Conservation (phyloP, 2,888 invertebrate species). For the Drosophila mayaguana region DNA sequence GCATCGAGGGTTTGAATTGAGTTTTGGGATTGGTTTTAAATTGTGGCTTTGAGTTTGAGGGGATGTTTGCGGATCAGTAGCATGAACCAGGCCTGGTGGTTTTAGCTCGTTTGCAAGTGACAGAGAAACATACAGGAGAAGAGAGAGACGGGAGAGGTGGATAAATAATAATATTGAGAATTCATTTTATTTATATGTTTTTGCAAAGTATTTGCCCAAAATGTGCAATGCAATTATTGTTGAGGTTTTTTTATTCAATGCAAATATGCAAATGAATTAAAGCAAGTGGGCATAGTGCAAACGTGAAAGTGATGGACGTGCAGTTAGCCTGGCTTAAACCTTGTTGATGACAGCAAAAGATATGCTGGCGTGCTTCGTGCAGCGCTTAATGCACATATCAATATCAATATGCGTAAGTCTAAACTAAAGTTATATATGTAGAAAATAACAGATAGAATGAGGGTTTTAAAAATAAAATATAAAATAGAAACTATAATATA, state of each 20-base stretch:
- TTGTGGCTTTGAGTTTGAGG: conserved; percentile 12
- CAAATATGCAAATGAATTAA: conserved; percentile 46
- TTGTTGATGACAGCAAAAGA: not conserved
- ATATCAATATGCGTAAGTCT: too few relatives aligned
- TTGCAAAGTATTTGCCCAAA: conserved; percentile 40
- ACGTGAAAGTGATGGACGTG: not conserved
- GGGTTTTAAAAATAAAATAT: not conserved
- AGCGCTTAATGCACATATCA: not conserved
- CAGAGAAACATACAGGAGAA: conserved; percentile 8
- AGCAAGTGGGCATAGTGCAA: not conserved
- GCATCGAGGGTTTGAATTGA: not conserved
- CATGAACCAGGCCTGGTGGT: conserved; percentile 31
- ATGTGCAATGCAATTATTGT: conserved; percentile 69
- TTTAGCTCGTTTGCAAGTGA: conserved; percentile 27
- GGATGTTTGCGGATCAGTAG: conserved; percentile 14
- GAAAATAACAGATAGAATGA: too few relatives aligned
- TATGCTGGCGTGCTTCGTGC: not conserved
- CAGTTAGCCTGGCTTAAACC: not conserved
- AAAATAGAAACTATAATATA: not conserved
- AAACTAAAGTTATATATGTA: too few relatives aligned
- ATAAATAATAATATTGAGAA: conserved; percentile 62
- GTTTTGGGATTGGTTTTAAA: conserved; percentile 13
- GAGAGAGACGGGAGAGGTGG: conserved; percentile 10
- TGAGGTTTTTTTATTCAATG: conserved; percentile 40
- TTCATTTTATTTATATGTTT: conserved; percentile 56